phyloP scores from a whole-genome alignment of 2,888 invertebrate species.

The Lithophane socia region DNA sequence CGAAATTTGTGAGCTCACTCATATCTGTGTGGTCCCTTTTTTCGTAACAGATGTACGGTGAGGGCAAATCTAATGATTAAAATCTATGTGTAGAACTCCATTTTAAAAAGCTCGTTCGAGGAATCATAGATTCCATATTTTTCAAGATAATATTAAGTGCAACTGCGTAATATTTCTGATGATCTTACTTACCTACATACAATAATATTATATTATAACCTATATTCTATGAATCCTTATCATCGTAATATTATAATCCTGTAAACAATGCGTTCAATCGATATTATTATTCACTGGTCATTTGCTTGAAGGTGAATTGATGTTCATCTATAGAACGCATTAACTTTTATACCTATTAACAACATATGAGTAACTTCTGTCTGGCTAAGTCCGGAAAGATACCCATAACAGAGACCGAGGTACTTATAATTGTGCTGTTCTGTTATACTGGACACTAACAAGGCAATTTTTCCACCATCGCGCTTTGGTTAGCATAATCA shows the following conservation, averaged over 20 bases:
- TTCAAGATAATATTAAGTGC: no score
- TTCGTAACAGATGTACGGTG: no score
- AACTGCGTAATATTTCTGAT: no score
- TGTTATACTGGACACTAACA: no score
- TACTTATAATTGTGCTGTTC: background rate
- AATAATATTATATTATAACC: background rate
- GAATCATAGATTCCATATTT: no score
- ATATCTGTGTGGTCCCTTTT: no score
- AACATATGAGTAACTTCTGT: constrained; percentile 1
- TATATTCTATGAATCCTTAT: constrained; percentile 20
- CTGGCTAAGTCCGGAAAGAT: background rate
- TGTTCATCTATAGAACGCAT: constrained; percentile 8
- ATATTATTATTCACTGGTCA: constrained; percentile 34
- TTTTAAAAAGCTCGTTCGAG: no score
- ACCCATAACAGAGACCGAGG: background rate
- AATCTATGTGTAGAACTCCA: no score
- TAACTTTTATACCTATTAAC: background rate
- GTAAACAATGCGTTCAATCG: constrained; percentile 12
- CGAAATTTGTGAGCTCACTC: no score
- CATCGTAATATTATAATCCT: constrained; percentile 10
- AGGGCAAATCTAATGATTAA: no score
- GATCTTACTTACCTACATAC: background rate
- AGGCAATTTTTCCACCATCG: background rate
- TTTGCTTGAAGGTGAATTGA: constrained; percentile 35
- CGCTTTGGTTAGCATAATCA: background rate